Evolutionary conservation across 2,797 vertebrate species (phyloP).

Genomic region (Numenius phaeopus): DNA sequence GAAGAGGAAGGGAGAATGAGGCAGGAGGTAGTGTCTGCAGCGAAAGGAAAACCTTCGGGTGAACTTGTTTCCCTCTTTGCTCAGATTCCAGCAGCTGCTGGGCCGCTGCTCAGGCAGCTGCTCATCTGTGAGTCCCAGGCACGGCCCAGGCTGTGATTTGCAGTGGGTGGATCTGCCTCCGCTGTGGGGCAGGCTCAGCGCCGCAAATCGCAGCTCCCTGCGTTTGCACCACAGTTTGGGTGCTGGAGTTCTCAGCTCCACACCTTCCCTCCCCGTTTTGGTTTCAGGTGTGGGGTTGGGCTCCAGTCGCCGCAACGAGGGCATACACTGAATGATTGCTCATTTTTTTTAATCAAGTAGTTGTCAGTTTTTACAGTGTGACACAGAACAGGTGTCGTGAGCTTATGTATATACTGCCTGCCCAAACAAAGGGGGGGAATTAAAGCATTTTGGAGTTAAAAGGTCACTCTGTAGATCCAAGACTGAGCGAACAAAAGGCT

Average conservation of each 20-base stretch:
- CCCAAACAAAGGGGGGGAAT: neutral
- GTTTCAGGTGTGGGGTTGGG: neutral
- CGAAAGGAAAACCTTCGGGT: neutral
- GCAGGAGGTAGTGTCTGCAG: neutral
- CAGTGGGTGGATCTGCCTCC: neutral
- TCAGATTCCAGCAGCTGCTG: neutral
- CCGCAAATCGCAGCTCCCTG: neutral
- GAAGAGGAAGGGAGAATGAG: neutral
- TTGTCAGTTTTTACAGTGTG: neutral
- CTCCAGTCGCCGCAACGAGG: neutral
- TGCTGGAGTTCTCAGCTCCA: neutral
- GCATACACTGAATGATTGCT: neutral
- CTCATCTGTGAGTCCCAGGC: neutral
- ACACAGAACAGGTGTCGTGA: neutral
- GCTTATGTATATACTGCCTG: rapidly evolving
- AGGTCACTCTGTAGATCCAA: neutral
- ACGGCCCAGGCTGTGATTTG: neutral
- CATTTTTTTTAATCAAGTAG: neutral
- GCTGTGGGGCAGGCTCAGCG: neutral
- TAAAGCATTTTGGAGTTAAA: neutral
- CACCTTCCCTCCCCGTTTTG: neutral
- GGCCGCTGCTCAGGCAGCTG: neutral
- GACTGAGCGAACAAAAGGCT: neutral
- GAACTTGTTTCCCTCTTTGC: neutral
- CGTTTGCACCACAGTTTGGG: neutral